Percentiles rank a stretch among this genome's conserved stretches.
Evolutionary conservation across 2,797 vertebrate genomes (phyloP).

Genomic region (Scolopax bukidnonensis): DNA sequence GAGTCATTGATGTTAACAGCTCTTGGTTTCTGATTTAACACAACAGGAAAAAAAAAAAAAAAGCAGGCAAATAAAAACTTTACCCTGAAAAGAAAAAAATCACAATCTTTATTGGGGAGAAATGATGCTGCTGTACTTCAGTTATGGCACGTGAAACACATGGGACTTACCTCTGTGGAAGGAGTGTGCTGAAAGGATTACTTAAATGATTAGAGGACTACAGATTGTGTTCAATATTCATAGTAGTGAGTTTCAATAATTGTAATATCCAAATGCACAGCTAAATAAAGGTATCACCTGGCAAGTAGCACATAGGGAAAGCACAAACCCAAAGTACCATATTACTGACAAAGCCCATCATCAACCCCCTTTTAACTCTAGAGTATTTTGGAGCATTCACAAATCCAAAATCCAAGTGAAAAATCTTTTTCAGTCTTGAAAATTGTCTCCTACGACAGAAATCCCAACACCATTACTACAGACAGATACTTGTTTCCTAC

Average conservation of each 20-base stretch:
- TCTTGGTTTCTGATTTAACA: not conserved
- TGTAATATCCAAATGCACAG: not conserved
- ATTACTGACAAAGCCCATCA: not conserved
- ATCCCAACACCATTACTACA: not conserved
- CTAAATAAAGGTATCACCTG: not conserved
- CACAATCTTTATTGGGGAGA: not conserved
- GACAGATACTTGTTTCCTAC: not conserved
- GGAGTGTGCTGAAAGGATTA: not conserved
- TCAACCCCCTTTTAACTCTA: not conserved
- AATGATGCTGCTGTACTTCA: not conserved
- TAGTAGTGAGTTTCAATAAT: not conserved
- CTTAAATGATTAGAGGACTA: not conserved
- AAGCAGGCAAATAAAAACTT: not conserved
- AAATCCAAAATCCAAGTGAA: not conserved
- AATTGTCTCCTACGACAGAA: not conserved
- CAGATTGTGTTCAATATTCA: not conserved
- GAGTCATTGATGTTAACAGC: not conserved
- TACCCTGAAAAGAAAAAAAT: not conserved
- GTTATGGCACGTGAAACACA: rapidly evolving
- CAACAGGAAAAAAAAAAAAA: not conserved
- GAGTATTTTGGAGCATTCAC: not conserved
- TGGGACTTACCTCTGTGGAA: not conserved
- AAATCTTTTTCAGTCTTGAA: not conserved
- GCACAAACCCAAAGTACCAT: not conserved
- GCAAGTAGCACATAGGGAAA: not conserved